These are phyloP conservation scores for Trachymyrmex septentrionalis DNA, from an alignment of 1,140 invertebrate species.

Conservation along the genomic window DNA sequence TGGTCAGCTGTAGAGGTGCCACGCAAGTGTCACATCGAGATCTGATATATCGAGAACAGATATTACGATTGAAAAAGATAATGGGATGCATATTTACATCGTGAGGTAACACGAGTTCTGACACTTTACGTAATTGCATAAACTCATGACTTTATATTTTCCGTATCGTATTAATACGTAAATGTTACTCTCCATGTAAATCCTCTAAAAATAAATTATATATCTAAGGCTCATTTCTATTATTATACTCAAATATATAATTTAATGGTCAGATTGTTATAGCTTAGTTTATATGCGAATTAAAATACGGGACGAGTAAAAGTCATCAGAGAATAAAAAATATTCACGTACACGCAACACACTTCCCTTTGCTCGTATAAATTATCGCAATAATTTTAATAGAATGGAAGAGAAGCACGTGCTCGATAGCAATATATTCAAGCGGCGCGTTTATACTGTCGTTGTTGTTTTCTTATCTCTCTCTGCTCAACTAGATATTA, in stretches of 20 bases:
- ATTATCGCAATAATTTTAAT: slow-evolving; percentile 75
- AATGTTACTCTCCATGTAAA: not conserved
- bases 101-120: slow-evolving; percentile 22
- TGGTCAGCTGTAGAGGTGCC: slow-evolving; percentile 83
- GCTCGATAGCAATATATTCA: slow-evolving; percentile 72
- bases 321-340: slow-evolving; percentile 20
- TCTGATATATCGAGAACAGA: slow-evolving; percentile 54
- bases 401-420: slow-evolving; percentile 57
- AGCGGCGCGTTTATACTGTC: slow-evolving; percentile 63
- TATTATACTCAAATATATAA: slow-evolving; percentile 38
- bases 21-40: slow-evolving; percentile 69
- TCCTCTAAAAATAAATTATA: not conserved
- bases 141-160: slow-evolving; percentile 39
- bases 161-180: not conserved
- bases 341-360: slow-evolving; percentile 60
- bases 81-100: slow-evolving; percentile 38
- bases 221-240: slow-evolving; percentile 34
- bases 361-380: slow-evolving; percentile 65
- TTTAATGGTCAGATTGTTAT: slow-evolving; percentile 23
- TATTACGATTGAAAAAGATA: slow-evolving; percentile 27
- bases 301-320: not conserved
- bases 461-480: slow-evolving; percentile 76
- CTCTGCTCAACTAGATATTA: slow-evolving; percentile 83
- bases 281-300: slow-evolving; percentile 31
- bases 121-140: slow-evolving; percentile 17